phyloP scores from a whole-genome alignment of 1,140 invertebrate genomes.

The Magallana ariakensis region DNA sequence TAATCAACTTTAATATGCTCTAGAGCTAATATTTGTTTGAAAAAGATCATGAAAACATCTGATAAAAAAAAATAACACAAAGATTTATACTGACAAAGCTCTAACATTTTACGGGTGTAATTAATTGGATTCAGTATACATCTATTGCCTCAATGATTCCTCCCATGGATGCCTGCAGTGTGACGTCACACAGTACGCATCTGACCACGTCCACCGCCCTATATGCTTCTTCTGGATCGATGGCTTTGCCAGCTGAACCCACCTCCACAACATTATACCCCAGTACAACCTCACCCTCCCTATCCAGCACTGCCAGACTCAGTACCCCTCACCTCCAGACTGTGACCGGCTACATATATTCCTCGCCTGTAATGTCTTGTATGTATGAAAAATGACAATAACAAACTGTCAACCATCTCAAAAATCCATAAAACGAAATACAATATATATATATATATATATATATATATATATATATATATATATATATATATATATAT shows the following conservation, averaged over 20 bases:
- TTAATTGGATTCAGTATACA: not conserved
- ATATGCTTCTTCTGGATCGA: not conserved
- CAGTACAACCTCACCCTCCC: not conserved
- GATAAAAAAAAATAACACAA: too few relatives aligned
- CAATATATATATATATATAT: too few relatives aligned
- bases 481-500: too few relatives aligned
- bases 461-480: not conserved
- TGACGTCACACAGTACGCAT: not conserved
- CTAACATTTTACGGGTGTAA: not conserved
- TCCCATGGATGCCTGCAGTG: not conserved
- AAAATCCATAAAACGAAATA: too few relatives aligned
- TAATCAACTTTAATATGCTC: too few relatives aligned
- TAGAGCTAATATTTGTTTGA: too few relatives aligned
- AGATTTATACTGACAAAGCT: too few relatives aligned
- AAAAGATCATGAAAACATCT: too few relatives aligned
- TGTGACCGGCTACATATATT: not conserved
- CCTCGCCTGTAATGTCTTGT: not conserved
- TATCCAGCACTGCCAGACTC: not conserved
- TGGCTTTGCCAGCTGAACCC: not conserved
- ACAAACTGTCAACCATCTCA: too few relatives aligned
- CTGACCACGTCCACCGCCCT: not conserved
- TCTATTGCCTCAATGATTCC: not conserved
- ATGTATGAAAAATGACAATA: not conserved
- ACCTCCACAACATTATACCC: not conserved
- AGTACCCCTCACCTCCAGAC: not conserved